Evolutionary conservation across 2,797 vertebrate species (phyloP).

Genomic region (Erethizon dorsatum): DNA sequence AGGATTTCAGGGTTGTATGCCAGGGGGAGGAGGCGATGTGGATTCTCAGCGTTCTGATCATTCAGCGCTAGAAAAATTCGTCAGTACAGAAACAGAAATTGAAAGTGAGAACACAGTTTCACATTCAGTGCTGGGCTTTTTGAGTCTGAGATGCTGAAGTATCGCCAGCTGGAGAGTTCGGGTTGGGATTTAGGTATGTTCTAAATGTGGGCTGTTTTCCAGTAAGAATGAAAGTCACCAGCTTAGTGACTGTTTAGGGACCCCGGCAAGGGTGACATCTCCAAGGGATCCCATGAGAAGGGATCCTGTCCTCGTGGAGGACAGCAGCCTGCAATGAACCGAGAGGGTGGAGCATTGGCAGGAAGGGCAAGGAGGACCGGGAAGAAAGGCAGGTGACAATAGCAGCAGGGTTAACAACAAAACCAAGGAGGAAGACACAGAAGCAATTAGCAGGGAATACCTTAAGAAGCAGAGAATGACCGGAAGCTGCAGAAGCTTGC

Average conservation of each 20-base stretch:
- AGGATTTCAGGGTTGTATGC: background rate
- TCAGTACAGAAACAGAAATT: background rate
- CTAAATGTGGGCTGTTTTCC: background rate
- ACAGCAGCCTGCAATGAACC: background rate
- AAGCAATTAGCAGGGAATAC: background rate
- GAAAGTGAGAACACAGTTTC: background rate
- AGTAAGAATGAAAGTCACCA: background rate
- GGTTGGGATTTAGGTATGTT: background rate
- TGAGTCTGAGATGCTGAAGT: background rate
- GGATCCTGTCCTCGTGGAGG: rapidly evolving
- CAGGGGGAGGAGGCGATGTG: too few relatives aligned
- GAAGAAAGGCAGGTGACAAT: background rate
- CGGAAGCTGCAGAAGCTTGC: background rate
- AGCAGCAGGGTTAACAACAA: background rate
- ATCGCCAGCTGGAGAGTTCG: background rate
- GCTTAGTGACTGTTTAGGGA: background rate
- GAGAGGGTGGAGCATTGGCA: background rate
- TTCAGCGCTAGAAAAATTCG: background rate
- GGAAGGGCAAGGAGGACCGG: background rate
- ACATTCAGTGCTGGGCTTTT: background rate
- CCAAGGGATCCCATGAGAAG: rapidly evolving
- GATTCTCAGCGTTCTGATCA: background rate
- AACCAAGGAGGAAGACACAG: background rate
- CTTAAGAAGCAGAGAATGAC: background rate
- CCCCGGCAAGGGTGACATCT: background rate